Base-by-base conservation (phyloP, 2,888 invertebrate species). In the Drosophila pegasa region DNA sequence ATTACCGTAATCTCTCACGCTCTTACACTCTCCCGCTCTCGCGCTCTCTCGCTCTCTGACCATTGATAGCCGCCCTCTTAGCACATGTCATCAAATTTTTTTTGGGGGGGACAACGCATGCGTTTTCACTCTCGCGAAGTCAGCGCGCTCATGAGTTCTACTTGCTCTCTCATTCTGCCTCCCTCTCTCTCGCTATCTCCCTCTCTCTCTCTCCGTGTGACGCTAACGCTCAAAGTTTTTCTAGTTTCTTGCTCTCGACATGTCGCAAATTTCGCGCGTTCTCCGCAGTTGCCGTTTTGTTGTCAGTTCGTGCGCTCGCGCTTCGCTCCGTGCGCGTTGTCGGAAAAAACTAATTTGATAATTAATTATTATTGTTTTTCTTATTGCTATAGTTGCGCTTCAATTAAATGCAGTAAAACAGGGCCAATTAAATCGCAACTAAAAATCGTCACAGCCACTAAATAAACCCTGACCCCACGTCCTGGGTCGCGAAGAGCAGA, bases 361-460 rank as follows among this genome's bases (percentile, higher is more conserved):
- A 83, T 88, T 86, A 88, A 69, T 66, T 86, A 83, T 63, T 65
- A 72, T 61, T 62, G 41, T 67, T 29, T 31, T 37, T 50, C 16
- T 37, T 35, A 27, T 41, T 64, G 40, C 31, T 43, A 38, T 54
- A 47, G 51, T 33, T 41, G 57, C 14, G 33, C 22, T 33, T 31
- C 35, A 48, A 52, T 47, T 40, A 71, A 71, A 37, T 31, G 31
- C 48, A 59, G 52, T 25, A 43, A 18, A 58, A 43, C 38, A 62
- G 56, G 50, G 9, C 4, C 48, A 57, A 56, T 56, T 51, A 55
- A 67, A 63, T 29, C 55, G 41, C 76, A 47, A 22, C n/a, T 16
- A 6, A 25, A 25, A 43, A 25, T 2, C 31, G 31, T 33, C 50
- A 35, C n/a, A 25, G 1, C 33, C 9, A n/a, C 22, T n/a, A 50